Conservation (phyloP, 2,888 invertebrate species). For the Agrochola macilenta region DNA sequence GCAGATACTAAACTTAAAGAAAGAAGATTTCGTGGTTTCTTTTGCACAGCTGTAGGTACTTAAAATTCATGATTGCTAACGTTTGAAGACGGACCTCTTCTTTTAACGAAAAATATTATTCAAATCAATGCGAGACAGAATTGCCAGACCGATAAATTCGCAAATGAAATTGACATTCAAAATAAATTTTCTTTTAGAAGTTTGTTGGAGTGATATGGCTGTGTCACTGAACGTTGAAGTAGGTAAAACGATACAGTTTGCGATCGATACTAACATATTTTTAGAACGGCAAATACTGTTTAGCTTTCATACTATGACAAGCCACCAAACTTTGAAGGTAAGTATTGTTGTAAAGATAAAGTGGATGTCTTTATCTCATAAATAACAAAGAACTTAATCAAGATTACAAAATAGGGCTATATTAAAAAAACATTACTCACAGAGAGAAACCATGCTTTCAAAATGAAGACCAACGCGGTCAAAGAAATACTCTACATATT, state of each 20-base stretch:
- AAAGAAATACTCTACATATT: conserved; percentile 43
- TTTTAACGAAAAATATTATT: conserved; percentile 50
- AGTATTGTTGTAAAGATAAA: conserved; percentile 16
- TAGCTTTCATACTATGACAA: conserved; percentile 3
- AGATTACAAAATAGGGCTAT: conserved; percentile 3
- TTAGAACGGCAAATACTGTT: background rate
- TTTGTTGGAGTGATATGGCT: conserved; percentile 14
- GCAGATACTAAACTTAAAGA: conserved; percentile 42
- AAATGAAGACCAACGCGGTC: conserved; percentile 24
- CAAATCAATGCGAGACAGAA: conserved; percentile 62
- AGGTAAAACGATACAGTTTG: background rate
- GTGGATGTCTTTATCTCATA: conserved; percentile 8
- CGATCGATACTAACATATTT: conserved; percentile 11
- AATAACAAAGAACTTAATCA: conserved; percentile 26
- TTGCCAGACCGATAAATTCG: conserved; percentile 66
- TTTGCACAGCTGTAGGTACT: conserved; percentile 20
- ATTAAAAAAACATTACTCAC: conserved; percentile 36
- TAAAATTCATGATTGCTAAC: conserved; percentile 54
- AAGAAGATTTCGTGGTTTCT: conserved; percentile 18
- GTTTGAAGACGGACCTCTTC: conserved; percentile 28
- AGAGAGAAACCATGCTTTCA: conserved; percentile 2
- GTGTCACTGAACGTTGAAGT: conserved; percentile 16
- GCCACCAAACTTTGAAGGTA: background rate
- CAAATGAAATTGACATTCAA: conserved; percentile 63
- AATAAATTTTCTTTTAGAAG: conserved; percentile 48